These are phyloP conservation scores for Neoitamus cyanurus DNA, from an alignment of 2,888 invertebrate genomes.

Conservation along the genomic window DNA sequence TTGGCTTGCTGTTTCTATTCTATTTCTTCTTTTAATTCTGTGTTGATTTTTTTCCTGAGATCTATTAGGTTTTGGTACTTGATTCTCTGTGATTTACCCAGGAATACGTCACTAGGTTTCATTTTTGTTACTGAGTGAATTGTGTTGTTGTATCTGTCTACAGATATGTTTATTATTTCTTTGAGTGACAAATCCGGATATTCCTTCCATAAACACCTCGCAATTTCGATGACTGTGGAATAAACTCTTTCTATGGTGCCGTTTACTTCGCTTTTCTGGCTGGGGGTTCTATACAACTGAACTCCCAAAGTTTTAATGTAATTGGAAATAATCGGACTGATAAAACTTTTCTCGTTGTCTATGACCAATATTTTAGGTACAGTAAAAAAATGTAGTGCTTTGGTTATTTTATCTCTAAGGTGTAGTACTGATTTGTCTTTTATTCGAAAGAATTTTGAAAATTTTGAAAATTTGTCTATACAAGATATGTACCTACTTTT, in stretches of 20 bases:
- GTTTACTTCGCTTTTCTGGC: slow-evolving; percentile 32
- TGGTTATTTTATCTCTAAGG: background rate
- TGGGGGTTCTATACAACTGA: background rate
- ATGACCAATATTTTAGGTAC: background rate
- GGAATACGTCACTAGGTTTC: slow-evolving; percentile 25
- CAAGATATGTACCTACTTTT: background rate
- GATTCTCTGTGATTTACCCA: slow-evolving; percentile 28
- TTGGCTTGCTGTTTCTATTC: background rate
- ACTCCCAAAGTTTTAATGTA: background rate
- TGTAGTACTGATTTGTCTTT: background rate
- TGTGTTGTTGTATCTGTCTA: slow-evolving; percentile 28
- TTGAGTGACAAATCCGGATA: background rate
- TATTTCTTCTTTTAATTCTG: background rate
- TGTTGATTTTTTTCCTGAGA: slow-evolving; percentile 13
- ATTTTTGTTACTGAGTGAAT: slow-evolving; percentile 20
- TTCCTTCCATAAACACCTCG: slow-evolving; percentile 14
- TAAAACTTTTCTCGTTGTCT: slow-evolving; percentile 17
- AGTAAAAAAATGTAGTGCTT: background rate
- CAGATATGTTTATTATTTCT: slow-evolving; percentile 28
- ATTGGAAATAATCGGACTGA: background rate
- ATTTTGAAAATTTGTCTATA: background rate
- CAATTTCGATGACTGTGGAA: slow-evolving; percentile 43
- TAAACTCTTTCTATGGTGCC: slow-evolving; percentile 44
- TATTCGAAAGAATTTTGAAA: background rate
- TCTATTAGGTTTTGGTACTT: background rate